These are phyloP conservation scores for Volucella inanis DNA, from an alignment of 2,888 invertebrate genomes.

Conservation along the genomic window DNA sequence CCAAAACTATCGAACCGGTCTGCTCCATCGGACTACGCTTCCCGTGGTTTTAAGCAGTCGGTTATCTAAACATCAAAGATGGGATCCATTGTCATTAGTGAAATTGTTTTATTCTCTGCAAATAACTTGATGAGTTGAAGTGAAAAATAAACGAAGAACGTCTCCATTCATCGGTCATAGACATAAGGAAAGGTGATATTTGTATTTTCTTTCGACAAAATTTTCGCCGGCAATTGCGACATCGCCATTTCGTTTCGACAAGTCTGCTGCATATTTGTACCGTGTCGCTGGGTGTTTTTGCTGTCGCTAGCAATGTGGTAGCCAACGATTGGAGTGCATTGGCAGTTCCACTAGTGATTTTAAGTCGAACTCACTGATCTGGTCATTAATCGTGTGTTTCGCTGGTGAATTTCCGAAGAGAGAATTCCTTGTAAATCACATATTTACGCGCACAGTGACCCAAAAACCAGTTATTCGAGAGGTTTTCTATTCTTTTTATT, in stretches of 20 bases:
- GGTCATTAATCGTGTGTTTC: conserved; percentile 35
- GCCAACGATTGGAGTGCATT: conserved; percentile 19
- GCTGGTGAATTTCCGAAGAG: conserved; percentile 32
- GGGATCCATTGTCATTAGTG: not conserved
- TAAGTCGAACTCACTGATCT: conserved; percentile 48
- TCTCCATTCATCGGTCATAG: conserved; percentile 59
- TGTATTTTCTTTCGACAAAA: conserved; percentile 29
- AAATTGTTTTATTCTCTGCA: conserved; percentile 43
- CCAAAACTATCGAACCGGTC: conserved; percentile 86
- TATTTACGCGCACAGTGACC: conserved; percentile 72
- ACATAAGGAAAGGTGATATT: conserved; percentile 64
- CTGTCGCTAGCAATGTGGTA: conserved; percentile 42
- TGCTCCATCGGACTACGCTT: conserved; percentile 87
- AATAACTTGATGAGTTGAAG: conserved; percentile 54
- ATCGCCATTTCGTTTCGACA: conserved; percentile 5
- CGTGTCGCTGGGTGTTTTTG: conserved; percentile 36
- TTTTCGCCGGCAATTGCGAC: conserved; percentile 39
- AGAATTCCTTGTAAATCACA: conserved; percentile 56
- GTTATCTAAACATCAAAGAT: conserved; percentile 82
- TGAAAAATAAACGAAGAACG: conserved; percentile 64
- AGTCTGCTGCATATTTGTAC: conserved; percentile 8
- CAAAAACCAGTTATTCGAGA: conserved; percentile 73
- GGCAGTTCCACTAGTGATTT: conserved; percentile 33
- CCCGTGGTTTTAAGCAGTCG: conserved; percentile 88
- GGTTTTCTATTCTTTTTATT: conserved; percentile 39